Percentiles rank a stretch among this genome's conserved stretches.
Conservation (phyloP, 2,888 invertebrate genomes). For the Ernsta delagoae region DNA sequence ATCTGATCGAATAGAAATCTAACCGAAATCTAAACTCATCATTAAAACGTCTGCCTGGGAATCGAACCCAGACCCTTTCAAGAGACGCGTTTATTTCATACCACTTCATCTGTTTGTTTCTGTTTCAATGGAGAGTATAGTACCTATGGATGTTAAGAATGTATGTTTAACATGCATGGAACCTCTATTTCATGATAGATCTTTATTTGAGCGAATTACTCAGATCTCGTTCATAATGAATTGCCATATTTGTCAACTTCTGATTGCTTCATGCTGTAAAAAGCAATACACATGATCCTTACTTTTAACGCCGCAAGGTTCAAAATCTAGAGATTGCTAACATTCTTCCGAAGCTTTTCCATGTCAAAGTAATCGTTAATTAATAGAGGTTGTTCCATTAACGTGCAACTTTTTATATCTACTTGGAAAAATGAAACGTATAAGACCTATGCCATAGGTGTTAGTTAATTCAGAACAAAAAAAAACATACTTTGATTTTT, state of each 20-base stretch:
- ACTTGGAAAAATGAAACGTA: not conserved
- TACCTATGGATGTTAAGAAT: too few relatives aligned
- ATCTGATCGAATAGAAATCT: too few relatives aligned
- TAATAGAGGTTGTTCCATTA: not conserved
- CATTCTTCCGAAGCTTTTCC: not conserved
- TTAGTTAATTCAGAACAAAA: too few relatives aligned
- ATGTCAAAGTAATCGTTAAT: not conserved
- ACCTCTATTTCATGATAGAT: not conserved
- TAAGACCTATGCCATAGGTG: too few relatives aligned
- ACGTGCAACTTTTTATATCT: conserved; percentile 2
- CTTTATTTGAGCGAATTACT: conserved; percentile 17
- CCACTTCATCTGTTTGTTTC: too few relatives aligned
- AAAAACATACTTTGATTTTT: too few relatives aligned
- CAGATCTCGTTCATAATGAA: conserved; percentile 7
- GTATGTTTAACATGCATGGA: too few relatives aligned
- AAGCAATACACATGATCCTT: not conserved
- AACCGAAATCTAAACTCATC: too few relatives aligned
- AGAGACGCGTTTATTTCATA: too few relatives aligned
- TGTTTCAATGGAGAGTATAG: too few relatives aligned
- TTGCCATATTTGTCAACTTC: conserved; percentile 21
- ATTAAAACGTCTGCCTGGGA: too few relatives aligned
- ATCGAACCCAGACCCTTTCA: too few relatives aligned
- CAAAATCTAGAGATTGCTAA: not conserved
- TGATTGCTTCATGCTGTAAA: conserved; percentile 39
- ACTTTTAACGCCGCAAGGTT: not conserved